Evolutionary conservation across 2,888 invertebrate genomes (phyloP), one percentile per base, ranked within the genome.

Genomic region (Eurois occulta): DNA sequence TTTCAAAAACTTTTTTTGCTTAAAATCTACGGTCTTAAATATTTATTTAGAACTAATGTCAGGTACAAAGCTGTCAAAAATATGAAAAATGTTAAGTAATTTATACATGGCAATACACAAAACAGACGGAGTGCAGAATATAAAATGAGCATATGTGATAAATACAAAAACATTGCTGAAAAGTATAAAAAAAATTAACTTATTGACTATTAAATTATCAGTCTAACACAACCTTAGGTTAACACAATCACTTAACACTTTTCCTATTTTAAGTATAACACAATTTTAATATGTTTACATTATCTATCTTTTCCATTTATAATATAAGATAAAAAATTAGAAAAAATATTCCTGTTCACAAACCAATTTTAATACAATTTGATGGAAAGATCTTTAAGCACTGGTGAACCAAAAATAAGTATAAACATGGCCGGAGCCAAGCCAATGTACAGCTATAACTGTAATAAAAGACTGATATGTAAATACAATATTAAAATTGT

Each of bases 31-130:
- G 10, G 24, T n/a, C 21, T 38, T 38, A 55, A 28, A 8, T 11
- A 55, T 13, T 55, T n/a, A n/a, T n/a, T 52, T 28, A 38, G 1
- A 13, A 43, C 38, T 78, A 78, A 78, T 64, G 66, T 81, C 32
- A 24, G 52, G 67, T 80, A 84, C 79, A 86, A 68, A 75, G 68
- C 72, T 65, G 32, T 68, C 21, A 38, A 76, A 85, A 87, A 87
- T 84, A 90, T 80, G 90, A 90, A 91, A 91, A 90, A 90, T 91
- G 90, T 91, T 87, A 90, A 90, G 91, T 84, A 80, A 81, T 79
- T 72, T 80, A 77, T 77, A 81, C 76, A 80, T 69, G 18, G 71
- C 82, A 82, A 82, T n/a, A 80, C 60, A 75, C 35, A 62, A 55
- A 2, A 65, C n/a, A 24, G 13, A 8, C 1, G 13, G 5, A 48